A percentile compares a stretch with the other conserved stretches of the same genome.
phyloP scores from a whole-genome alignment of 2,797 vertebrate species.

The Acrossocheilus wenchowensis region DNA sequence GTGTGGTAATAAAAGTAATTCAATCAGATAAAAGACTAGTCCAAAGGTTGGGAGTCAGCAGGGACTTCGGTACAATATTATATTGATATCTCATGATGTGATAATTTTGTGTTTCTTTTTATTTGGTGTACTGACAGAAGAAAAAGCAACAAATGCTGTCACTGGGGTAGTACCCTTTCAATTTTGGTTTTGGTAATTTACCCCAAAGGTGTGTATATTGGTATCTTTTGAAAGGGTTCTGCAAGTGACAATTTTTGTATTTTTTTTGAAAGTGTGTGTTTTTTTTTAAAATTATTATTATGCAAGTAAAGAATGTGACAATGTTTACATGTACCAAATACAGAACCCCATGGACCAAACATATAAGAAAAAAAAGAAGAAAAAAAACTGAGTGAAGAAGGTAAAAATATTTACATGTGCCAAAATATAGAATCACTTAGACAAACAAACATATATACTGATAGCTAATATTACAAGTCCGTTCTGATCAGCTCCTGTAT shows the following conservation, averaged over 20 bases:
- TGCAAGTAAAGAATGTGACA: no score
- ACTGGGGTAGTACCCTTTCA: neutral
- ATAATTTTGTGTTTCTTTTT: neutral
- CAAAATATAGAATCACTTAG: no score
- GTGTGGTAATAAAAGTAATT: slow-evolving; percentile 69
- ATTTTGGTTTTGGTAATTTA: neutral
- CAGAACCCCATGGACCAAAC: no score
- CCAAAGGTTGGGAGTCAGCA: neutral
- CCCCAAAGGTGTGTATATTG: neutral
- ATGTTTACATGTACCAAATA: no score
- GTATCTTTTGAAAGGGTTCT: neutral
- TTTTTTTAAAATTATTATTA: no score
- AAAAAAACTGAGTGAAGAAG: no score
- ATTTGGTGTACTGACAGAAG: neutral
- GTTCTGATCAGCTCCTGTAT: no score
- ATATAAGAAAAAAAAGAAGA: no score
- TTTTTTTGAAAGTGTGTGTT: neutral
- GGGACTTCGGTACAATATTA: neutral
- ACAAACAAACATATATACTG: no score
- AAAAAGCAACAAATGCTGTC: neutral
- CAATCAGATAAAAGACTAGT: slow-evolving; percentile 68
- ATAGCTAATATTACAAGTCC: no score
- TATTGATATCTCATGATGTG: neutral
- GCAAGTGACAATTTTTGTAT: neutral
- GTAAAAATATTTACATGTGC: no score